These are phyloP conservation scores for Illadopsis cleaveri DNA, from an alignment of 2,113 vertebrate species.

Conservation along the genomic window DNA sequence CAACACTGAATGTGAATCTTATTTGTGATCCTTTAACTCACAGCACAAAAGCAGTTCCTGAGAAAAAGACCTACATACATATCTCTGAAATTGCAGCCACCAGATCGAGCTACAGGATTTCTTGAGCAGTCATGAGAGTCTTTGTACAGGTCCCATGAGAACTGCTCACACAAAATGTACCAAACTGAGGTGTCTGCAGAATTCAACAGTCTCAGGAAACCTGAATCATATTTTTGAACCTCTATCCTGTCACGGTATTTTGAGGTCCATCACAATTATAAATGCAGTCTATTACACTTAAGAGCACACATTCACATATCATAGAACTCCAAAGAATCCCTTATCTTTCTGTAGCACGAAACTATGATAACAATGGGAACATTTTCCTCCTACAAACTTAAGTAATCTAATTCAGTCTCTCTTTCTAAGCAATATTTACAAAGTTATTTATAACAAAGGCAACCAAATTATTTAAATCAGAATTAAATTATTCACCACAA, in stretches of 20 bases:
- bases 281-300: neutral
- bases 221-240: neutral
- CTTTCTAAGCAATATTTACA: neutral
- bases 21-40: neutral
- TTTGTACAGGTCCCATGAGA: neutral
- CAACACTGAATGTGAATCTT: neutral
- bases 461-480: conserved; percentile 11
- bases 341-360: neutral
- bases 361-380: neutral
- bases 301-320: neutral
- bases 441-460: neutral
- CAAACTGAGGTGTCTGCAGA: neutral
- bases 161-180: neutral
- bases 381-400: conserved; percentile 10
- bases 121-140: neutral
- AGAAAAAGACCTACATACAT: neutral
- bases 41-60: neutral
- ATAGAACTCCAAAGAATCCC: neutral
- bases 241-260: neutral
- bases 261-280: neutral
- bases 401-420: neutral
- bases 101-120: neutral
- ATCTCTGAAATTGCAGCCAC: neutral
- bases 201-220: neutral
- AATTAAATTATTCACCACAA: neutral